Base-by-base conservation (phyloP, 1,140 invertebrate genomes). In the Diachasma alloeum region DNA sequence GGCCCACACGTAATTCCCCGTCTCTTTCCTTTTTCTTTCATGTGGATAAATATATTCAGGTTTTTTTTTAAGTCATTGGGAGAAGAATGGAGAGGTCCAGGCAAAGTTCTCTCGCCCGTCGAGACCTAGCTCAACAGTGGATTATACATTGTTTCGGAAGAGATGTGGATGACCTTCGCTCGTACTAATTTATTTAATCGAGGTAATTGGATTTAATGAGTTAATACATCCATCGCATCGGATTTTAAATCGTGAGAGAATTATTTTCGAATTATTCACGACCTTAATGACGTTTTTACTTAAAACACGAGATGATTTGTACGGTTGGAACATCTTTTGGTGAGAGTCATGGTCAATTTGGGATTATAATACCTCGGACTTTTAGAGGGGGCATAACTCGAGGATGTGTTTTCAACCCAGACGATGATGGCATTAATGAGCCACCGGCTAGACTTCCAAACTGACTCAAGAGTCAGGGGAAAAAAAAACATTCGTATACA, bases 261-360 rank as follows among this genome's bases (percentile, higher is more conserved):
- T 88, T 88, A 87, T 81, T 87, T 88, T 88, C 87, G 85, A 88
- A 89, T 87, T 88, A 89, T 88, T 87, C 86, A 77, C 80, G 87
- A 84, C 82, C 87, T 87, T 88, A 89, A 89, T 88, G 87, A 87
- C 84, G 83, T 72, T 78, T 79, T 78, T 77, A 79, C 80, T 78
- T 73, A 70, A 63, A 77, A 71, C 75, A 44, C 77, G 71, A 81
- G 76, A 63, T 63, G 59, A 63, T 26, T 63, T 56, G 48, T 37
- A 75, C 67, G 68, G 72, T 78, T 59, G 73, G 48, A 42, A 71
- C 66, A 63, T 75, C 73, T 53, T 73, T 66, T 72, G 48, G 63
- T 72, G 42, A 75, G 70, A 81, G 86, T 87, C 83, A 86, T 80
- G 83, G 80, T 82, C 84, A 76, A 81, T 70, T 72, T 79, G 74